Base-by-base conservation (phyloP, 1,140 invertebrate genomes). In the Mactra quadrangularis region DNA sequence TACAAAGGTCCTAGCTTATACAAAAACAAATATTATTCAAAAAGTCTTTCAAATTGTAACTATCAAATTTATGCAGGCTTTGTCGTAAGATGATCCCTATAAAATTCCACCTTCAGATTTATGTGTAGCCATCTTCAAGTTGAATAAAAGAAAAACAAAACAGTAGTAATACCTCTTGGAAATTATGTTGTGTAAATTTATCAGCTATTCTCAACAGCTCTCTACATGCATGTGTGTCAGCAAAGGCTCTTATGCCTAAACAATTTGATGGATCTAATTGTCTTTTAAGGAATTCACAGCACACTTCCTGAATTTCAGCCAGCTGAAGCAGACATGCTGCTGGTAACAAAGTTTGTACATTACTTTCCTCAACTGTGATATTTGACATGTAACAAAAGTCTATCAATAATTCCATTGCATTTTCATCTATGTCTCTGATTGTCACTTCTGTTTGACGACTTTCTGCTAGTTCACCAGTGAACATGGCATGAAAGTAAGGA, bases 361-460 rank as follows among this genome's bases (percentile, higher is more conserved):
- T 99, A 35, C 96, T 96, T 94, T 99, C 98, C 93, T 99, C 98
- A 25, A 99, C 97, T 68, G 98, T 96, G 62, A 99, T 98, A 92
- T 98, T 97, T n/a, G 98, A 98, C 6, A 98, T 99, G 93, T 99
- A 99, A 93, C 98, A 99, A 94, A 99, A 99, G 92, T 99, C 98
- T 83, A 99, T 97, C 0, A 99, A 94, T 35, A 98, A 93, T 93
- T 99, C 98, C 97, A 99, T 99, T 27, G 98, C 98, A 86, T 97
- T 95, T 94, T 99, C 98, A 92, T 99, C 98, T 89, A 99, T 99
- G 91, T 99, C 98, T 74, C 97, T 94, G 89, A 99, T 99, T 27
- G 97, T 98, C 7, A 99, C 97, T 95, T 99, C 98, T n/a, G 98
- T 99, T 93, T 99, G 98, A 83, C 98, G 94, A 55, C 98, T 99